A percentile compares a stretch with the other conserved stretches of the same genome.
Evolutionary conservation across 2,888 invertebrate genomes (phyloP).

Genomic region (Papilio demoleus): DNA sequence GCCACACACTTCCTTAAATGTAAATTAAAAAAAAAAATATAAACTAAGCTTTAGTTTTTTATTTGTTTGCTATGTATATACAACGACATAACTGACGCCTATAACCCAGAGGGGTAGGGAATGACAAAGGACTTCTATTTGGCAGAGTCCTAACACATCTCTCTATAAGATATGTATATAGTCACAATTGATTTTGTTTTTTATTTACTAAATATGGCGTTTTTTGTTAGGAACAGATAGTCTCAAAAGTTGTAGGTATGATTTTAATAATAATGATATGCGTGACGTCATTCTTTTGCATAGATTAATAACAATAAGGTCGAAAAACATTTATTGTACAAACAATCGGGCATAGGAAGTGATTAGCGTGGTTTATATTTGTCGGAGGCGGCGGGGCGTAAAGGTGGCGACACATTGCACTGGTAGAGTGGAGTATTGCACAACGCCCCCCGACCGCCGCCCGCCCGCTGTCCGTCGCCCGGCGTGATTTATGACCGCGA

Average conservation of each 20-base stretch:
- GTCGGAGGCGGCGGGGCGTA: conserved; percentile 56
- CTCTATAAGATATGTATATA: too few relatives aligned
- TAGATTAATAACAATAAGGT: not conserved
- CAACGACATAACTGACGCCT: too few relatives aligned
- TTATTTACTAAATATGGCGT: too few relatives aligned
- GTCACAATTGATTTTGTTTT: too few relatives aligned
- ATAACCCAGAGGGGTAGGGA: too few relatives aligned
- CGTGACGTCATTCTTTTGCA: not conserved
- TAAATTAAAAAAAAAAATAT: not conserved
- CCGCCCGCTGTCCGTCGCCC: conserved; percentile 34
- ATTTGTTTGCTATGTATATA: too few relatives aligned
- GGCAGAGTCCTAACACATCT: too few relatives aligned
- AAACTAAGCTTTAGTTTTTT: too few relatives aligned
- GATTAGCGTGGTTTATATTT: conserved; percentile 47
- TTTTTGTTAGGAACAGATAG: too few relatives aligned
- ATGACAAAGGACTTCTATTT: too few relatives aligned
- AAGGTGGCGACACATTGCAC: conserved; percentile 62
- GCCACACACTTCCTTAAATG: not conserved
- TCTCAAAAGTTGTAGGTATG: too few relatives aligned
- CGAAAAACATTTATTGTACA: conserved; percentile 19
- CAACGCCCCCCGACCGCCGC: conserved; percentile 53
- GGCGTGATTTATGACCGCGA: conserved; percentile 36
- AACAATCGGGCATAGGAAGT: conserved; percentile 49
- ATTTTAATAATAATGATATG: too few relatives aligned
- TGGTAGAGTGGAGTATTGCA: conserved; percentile 55